Base-by-base conservation (phyloP, 2,113 vertebrate species). In the Jacana jacana region DNA sequence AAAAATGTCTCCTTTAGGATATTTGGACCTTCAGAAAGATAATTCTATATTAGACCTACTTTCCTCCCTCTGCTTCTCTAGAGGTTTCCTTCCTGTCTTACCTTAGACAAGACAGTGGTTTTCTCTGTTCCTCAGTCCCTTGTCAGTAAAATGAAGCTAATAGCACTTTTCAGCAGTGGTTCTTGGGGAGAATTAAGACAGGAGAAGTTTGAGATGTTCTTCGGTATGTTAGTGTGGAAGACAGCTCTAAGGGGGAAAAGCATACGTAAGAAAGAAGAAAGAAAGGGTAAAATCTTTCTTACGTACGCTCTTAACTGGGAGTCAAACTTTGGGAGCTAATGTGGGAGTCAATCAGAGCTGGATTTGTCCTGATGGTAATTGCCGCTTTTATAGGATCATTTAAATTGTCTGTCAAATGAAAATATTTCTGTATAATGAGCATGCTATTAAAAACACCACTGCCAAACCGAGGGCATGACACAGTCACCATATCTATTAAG, bases 331-430 rank as follows among this genome's bases (percentile, higher is more conserved):
- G 73, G 86, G 88, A 96, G 94, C 65, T 96, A 89, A 95, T 0
- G 33, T 96, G 88, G 95, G 92, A 96, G 95, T 94, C 96, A 96
- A 91, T 96, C 96, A 97, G 91, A 92, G 91, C 52, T 94, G 91
- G 91, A 96, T 95, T 94, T 96, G 95, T 94, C 92, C 95, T 96
- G 92, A 97, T 96, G 95, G 95, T 95, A 95, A 96, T 96, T 96
- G 93, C 95, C 95, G 95, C 93, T 96, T 96, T 95, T 94, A 97
- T 89, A 89, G 48, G 77, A 96, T 95, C 93, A 82, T 89, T 97
- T 96, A 96, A 96, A 96, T 96, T 92, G 92, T 97, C 96, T 96
- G 92, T 96, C 96, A 96, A 96, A 94, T 91, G 95, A 97, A 96
- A 96, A 97, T 96, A 96, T 95, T 97, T 97, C 94, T 93, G 96